These are phyloP conservation scores for Eilema sororculum DNA, from an alignment of 2,888 invertebrate species.

Conservation along the genomic window DNA sequence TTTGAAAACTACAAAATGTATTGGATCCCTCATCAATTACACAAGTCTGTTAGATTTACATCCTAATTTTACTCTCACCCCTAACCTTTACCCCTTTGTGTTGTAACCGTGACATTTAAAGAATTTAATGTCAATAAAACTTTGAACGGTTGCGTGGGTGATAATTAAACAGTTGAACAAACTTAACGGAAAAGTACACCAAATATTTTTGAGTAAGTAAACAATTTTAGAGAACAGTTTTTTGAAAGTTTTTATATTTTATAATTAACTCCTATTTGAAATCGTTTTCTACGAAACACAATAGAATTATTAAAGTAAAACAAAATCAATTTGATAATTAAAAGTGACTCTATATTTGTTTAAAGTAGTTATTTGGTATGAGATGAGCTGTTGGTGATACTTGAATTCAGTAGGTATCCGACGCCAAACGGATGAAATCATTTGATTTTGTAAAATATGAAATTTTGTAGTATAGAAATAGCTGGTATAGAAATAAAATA, in stretches of 20 bases:
- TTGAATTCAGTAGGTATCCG: no score
- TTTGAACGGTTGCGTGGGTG: constrained; percentile 21
- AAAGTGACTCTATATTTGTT: no score
- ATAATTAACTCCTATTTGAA: not conserved
- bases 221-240: not conserved
- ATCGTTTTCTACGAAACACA: constrained; percentile 4
- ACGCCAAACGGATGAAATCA: no score
- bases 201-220: constrained; percentile 9
- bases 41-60: not conserved
- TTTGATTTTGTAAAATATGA: not conserved
- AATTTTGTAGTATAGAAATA: no score
- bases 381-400: no score
- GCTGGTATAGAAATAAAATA: no score
- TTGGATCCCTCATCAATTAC: not conserved
- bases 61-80: not conserved
- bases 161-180: constrained; percentile 21
- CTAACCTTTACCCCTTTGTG: constrained; percentile 31
- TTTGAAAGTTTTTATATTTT: no score
- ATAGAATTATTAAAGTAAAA: not conserved
- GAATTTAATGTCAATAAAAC: constrained; percentile 41
- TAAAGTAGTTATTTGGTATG: no score
- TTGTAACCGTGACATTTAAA: constrained; percentile 38
- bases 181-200: constrained; percentile 13
- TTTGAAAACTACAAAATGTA: not conserved
- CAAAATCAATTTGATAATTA: not conserved